Percentiles rank a stretch among this genome's conserved stretches.
Conservation (phyloP, 2,113 vertebrate genomes). For the Microcebus tavaratra region DNA sequence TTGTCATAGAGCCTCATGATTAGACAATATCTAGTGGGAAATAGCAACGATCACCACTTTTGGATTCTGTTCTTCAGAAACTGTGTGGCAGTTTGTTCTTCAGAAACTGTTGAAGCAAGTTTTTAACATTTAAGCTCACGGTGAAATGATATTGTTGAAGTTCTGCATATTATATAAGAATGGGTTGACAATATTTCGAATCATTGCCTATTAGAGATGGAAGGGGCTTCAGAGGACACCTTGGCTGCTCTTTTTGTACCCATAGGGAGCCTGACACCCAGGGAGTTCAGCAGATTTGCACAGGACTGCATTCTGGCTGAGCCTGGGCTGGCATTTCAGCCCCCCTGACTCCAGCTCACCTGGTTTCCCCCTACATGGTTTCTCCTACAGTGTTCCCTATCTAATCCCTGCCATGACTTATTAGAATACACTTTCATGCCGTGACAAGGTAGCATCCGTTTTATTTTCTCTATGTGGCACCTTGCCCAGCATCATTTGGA, state of each 20-base stretch:
- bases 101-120: neutral
- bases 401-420: neutral
- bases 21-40: neutral
- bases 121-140: neutral
- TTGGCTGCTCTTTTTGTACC: neutral
- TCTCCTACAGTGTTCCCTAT: neutral
- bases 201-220: neutral
- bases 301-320: neutral
- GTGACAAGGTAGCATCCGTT: neutral
- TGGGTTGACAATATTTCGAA: neutral
- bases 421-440: neutral
- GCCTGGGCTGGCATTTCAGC: neutral
- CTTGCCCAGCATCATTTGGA: neutral
- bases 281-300: neutral
- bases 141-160: neutral
- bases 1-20: neutral
- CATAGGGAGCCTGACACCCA: neutral
- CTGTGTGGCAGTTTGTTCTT: neutral
- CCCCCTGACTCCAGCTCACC: neutral
- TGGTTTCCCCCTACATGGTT: neutral
- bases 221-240: neutral
- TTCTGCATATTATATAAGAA: neutral
- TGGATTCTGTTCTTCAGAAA: conserved; percentile 14
- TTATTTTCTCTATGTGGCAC: neutral
- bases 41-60: neutral